A percentile compares a stretch with the other conserved stretches of the same genome.
Conservation (phyloP, 2,888 invertebrate species). For the Oxyscelio sp. region DNA sequence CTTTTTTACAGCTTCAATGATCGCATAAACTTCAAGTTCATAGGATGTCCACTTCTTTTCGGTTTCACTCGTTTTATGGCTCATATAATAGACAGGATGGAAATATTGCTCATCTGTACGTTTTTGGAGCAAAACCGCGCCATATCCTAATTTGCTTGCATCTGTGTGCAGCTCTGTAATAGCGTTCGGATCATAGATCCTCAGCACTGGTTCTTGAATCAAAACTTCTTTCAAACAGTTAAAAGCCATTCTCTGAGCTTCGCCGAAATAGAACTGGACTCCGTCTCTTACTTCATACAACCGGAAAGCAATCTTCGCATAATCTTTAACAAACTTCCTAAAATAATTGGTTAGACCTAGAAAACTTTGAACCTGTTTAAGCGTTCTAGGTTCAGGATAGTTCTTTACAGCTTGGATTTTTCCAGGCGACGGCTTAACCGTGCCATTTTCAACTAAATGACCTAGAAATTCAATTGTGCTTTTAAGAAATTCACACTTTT, state of each 20-base stretch:
- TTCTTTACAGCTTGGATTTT: constrained; percentile 79
- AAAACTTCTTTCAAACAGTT: constrained; percentile 5
- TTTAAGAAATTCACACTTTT: constrained; percentile 63
- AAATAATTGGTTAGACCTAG: too few relatives aligned
- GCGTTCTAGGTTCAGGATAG: constrained; percentile 39
- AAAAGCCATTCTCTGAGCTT: constrained; percentile 40
- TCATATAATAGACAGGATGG: constrained; percentile 31
- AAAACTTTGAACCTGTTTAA: constrained; percentile 80
- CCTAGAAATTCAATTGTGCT: constrained; percentile 77
- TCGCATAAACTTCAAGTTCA: constrained; percentile 17
- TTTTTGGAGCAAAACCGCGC: constrained; percentile 22
- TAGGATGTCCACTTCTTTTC: constrained; percentile 17
- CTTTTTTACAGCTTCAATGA: neutral
- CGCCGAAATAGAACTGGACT: constrained; percentile 34
- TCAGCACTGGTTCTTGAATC: neutral
- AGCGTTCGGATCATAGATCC: constrained; percentile 24
- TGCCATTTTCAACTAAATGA: constrained; percentile 79
- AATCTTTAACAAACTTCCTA: constrained; percentile 82
- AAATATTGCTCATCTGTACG: constrained; percentile 1
- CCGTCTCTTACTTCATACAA: constrained; percentile 57
- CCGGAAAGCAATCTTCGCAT: constrained; percentile 65
- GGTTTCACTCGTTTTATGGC: constrained; percentile 7
- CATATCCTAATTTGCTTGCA: constrained; percentile 7
- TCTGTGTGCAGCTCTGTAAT: constrained; percentile 31
- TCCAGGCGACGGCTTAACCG: constrained; percentile 76